Evolutionary conservation across 2,113 vertebrate genomes (phyloP).

Genomic region (Chloroceryle aenea): DNA sequence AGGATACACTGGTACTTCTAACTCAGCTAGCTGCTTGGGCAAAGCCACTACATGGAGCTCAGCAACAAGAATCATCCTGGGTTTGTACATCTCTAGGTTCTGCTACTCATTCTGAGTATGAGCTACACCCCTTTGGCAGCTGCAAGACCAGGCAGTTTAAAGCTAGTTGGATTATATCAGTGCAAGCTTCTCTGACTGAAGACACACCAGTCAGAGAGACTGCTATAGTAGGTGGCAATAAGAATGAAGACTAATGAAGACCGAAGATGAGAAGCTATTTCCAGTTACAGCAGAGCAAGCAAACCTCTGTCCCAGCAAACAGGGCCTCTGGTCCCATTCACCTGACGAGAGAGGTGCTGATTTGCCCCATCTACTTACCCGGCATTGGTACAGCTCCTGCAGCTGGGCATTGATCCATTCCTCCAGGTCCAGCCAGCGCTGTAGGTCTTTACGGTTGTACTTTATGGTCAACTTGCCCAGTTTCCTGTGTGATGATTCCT

Average conservation of each 20-base stretch:
- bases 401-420: slow-evolving; percentile 92
- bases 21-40: background rate
- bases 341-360: rapidly evolving
- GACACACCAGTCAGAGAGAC: background rate
- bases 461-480: slow-evolving; percentile 93
- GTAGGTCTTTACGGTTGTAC: slow-evolving; percentile 93
- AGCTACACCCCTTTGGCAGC: background rate
- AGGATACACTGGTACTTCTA: background rate
- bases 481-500: slow-evolving; percentile 80
- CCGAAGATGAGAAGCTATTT: background rate
- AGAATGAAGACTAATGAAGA: background rate
- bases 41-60: background rate
- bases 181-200: background rate
- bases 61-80: background rate
- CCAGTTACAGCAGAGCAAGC: background rate
- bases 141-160: background rate
- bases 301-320: background rate
- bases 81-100: background rate
- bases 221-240: background rate
- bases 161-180: background rate
- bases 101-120: background rate
- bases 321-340: background rate
- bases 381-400: slow-evolving; percentile 91
- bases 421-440: slow-evolving; percentile 93
- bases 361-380: slow-evolving; percentile 77